Evolutionary conservation across 1,140 invertebrate genomes (phyloP).

Genomic region (Littorina saxatilis): DNA sequence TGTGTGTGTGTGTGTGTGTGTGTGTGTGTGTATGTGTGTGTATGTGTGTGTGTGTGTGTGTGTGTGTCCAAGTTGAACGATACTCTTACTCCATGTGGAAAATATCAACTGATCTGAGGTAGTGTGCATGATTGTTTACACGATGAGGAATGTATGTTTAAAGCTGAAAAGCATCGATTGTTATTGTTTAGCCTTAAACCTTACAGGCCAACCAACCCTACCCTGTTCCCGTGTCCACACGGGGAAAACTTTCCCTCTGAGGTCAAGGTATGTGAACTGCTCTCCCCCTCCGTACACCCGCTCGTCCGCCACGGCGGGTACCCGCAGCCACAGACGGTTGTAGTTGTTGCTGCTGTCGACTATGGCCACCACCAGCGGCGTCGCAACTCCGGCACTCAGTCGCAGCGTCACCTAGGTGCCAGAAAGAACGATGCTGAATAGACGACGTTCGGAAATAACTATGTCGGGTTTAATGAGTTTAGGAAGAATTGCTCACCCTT

Average conservation of each 20-base stretch:
- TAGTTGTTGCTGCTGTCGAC: conserved; percentile 19
- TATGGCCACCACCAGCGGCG: conserved; percentile 25
- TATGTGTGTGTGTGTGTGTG: not conserved
- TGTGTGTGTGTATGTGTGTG: not conserved
- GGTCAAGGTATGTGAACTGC: conserved; percentile 71
- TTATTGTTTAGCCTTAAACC: no score
- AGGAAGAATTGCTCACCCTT: no score
- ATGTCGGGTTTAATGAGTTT: no score
- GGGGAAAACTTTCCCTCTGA: conserved; percentile 64
- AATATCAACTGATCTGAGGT: no score
- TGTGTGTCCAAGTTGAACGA: no score
- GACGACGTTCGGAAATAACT: no score
- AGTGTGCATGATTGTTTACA: no score
- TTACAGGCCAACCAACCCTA: no score
- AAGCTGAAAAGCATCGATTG: no score
- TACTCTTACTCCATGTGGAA: no score
- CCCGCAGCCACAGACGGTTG: conserved; percentile 50
- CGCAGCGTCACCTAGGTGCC: not conserved
- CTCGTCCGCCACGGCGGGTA: conserved; percentile 54
- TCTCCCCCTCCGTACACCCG: conserved; percentile 71
- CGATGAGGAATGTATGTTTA: no score
- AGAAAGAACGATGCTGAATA: not conserved
- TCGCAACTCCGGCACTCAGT: not conserved
- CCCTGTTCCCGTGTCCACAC: conserved; percentile 74
- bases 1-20: no score